Conservation (phyloP, 2,113 vertebrate species). For the human (Homo sapiens) region GRCh38 chr6:49936001-49936500, state of each 20-base stretch:
- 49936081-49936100: not conserved
- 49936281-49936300: not conserved
- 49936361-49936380: not conserved
- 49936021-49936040: not conserved
- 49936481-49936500: not conserved
- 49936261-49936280: not conserved
- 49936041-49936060: not conserved
- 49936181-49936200: not conserved
- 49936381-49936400: not conserved
- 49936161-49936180: not conserved
- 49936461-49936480: not conserved
- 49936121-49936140: not conserved
- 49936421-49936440: not conserved
- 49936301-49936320: not conserved
- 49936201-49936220: not conserved
- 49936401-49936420: not conserved
- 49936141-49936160: not conserved
- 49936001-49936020: not conserved
- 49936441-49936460: not conserved
- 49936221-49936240: not conserved
- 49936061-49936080: not conserved
- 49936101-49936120: not conserved
- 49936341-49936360: not conserved
- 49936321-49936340: not conserved
- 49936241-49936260: not conserved